Evolutionary conservation across 2,797 vertebrate genomes (phyloP).

Genomic region (Nyctibius grandis): DNA sequence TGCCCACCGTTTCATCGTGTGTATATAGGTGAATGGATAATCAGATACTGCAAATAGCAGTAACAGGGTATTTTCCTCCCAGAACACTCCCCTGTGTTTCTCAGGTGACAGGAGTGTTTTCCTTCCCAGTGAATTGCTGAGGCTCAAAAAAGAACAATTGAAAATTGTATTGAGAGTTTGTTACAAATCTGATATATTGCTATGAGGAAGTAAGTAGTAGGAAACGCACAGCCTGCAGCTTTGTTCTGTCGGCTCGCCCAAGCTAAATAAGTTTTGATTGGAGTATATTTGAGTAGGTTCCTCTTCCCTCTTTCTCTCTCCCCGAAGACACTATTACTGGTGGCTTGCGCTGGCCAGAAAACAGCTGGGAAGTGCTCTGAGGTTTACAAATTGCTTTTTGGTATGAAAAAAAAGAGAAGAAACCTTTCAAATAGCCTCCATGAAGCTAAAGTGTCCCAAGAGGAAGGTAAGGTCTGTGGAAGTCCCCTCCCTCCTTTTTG

Average conservation of each 20-base stretch:
- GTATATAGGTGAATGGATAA: not conserved
- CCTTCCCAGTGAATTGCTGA: not conserved
- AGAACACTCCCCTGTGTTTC: not conserved
- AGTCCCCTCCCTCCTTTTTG: not conserved
- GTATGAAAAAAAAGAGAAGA: not conserved
- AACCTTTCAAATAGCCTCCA: not conserved
- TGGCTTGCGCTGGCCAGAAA: not conserved
- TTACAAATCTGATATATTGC: not conserved
- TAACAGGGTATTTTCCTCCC: not conserved
- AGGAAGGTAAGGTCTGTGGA: not conserved
- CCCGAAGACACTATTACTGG: not conserved
- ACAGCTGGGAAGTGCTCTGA: not conserved
- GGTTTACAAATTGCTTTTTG: not conserved
- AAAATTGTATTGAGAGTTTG: not conserved
- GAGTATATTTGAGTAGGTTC: not conserved
- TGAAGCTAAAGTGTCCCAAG: not conserved
- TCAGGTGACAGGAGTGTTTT: not conserved
- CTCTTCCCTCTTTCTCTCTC: not conserved
- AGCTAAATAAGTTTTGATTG: not conserved
- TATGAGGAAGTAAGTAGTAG: not conserved
- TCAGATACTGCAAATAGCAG: not conserved
- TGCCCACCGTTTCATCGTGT: rapidly evolving
- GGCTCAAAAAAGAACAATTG: not conserved
- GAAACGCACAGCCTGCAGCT: not conserved
- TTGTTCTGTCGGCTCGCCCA: not conserved